Evolutionary conservation across 2,113 vertebrate genomes (phyloP).

Genomic region (Lichenostomus cassidix): DNA sequence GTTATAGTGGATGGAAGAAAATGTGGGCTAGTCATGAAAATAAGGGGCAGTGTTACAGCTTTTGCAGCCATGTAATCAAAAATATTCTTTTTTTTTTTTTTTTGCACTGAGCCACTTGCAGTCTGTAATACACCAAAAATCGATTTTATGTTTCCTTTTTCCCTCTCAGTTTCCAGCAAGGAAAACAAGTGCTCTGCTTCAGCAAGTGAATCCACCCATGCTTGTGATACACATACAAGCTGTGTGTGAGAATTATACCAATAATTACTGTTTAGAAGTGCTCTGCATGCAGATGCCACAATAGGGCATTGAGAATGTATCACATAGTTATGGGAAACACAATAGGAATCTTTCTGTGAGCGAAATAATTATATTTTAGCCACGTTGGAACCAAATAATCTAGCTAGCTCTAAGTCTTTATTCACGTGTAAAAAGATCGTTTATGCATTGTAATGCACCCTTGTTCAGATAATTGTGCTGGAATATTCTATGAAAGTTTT

Average conservation of each 20-base stretch:
- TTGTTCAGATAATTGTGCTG: constrained; percentile 25
- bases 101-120: neutral
- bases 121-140: neutral
- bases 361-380: constrained; percentile 27
- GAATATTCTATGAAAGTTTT: constrained; percentile 11
- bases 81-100: neutral
- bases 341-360: constrained; percentile 13
- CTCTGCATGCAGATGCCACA: constrained; percentile 28
- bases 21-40: neutral
- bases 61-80: neutral
- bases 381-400: neutral
- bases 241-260: constrained; percentile 24
- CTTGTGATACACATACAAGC: neutral
- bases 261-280: constrained; percentile 14
- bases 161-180: neutral
- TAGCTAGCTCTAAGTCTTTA: neutral
- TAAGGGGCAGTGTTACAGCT: neutral
- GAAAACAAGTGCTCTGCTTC: neutral
- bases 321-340: neutral
- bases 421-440: constrained; percentile 27
- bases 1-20: neutral
- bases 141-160: neutral
- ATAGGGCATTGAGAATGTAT: neutral
- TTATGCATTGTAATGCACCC: neutral
- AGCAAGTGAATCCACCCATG: neutral